Evolutionary conservation across 2,888 invertebrate genomes (phyloP), one percentile per base, ranked within the genome.

Genomic region (Tanaodytes sp.): DNA sequence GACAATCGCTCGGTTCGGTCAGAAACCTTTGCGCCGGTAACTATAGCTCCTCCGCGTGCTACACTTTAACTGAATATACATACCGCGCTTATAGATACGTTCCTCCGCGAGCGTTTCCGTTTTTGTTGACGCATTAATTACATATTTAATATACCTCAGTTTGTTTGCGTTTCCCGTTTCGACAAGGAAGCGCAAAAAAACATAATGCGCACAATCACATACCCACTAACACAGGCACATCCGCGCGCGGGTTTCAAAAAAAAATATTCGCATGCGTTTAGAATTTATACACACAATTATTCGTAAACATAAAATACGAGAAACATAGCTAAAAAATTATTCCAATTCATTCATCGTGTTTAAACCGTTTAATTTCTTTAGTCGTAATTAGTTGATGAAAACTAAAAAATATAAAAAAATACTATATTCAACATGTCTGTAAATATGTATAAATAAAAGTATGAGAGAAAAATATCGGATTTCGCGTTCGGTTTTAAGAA

Each of bases 1-100:
- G 52, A 61, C 68, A 64, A 71, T 68, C 62, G 68, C 64, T 67
- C 62, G 59, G 4, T 8, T 57, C 68, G 71, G 71, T 71, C 71
- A 71, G 63, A 43, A 71, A 71, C 71, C 71, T 71, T 57, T 68
- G 63, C 61, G 68, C 57, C 52, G 65, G 57, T 65, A 58, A 69
- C 63, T 63, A 68, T 63, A 55, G 54, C 63, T 55, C 57, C 70
- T 59, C 49, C 42, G 54, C 61, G 59, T 42, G 61, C 46, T 70
- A 54, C 52, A 65, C 61, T 65, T 52, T 45, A 33, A 8, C 61
- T 51, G 65, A 43, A 65, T 23, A 61, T 64, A 61, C 58, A 68
- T 54, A 65, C 51, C 65, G 59, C 52, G 63, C 51, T 64, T 57
- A 70, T 59, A 70, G 55, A 64, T 63, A 62, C 49, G 62, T 49